Conservation (phyloP, 2,888 invertebrate genomes). For the Cactoblastis cactorum region DNA sequence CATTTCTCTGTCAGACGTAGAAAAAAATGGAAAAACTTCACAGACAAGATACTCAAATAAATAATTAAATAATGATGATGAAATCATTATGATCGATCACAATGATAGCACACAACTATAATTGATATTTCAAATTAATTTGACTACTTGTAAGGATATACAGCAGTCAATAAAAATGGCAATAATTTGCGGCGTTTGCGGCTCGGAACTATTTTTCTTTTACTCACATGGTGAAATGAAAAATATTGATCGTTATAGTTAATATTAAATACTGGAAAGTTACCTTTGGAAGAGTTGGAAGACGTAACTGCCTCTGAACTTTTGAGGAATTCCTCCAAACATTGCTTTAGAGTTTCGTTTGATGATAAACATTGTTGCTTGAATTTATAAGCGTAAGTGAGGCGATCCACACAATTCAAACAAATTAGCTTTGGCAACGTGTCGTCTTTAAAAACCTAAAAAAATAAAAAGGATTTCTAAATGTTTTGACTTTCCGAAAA, state of each 20-base stretch:
- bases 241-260: not conserved
- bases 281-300: conserved; percentile 48
- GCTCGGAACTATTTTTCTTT: too few relatives aligned
- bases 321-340: conserved; percentile 67
- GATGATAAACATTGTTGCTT: conserved; percentile 72
- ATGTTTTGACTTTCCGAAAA: conserved; percentile 36
- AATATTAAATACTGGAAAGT: conserved; percentile 1
- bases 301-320: conserved; percentile 54
- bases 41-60: too few relatives aligned
- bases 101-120: too few relatives aligned
- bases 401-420: conserved; percentile 68
- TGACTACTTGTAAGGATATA: too few relatives aligned
- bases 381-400: conserved; percentile 71
- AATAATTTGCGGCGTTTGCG: too few relatives aligned
- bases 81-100: too few relatives aligned
- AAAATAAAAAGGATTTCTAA: conserved; percentile 21
- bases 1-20: too few relatives aligned
- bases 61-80: too few relatives aligned
- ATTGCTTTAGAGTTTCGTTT: conserved; percentile 71
- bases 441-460: conserved; percentile 66
- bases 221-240: too few relatives aligned
- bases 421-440: conserved; percentile 72
- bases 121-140: too few relatives aligned
- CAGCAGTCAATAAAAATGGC: too few relatives aligned
- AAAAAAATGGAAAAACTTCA: too few relatives aligned